These are phyloP conservation scores for Pempheris klunzingeri DNA, from an alignment of 2,797 vertebrate genomes.

Conservation along the genomic window DNA sequence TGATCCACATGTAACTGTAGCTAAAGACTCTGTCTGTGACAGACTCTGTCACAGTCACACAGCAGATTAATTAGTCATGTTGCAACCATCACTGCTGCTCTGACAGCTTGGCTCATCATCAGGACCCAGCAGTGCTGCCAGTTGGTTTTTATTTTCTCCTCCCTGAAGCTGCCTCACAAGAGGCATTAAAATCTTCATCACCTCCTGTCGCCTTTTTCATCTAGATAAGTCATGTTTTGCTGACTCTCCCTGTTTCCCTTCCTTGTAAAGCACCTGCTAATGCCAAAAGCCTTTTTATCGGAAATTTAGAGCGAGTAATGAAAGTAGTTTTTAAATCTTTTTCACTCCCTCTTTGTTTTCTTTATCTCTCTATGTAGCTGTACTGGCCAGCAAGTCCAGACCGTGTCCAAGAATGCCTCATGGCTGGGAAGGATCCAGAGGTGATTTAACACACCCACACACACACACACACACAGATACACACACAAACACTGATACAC, in stretches of 20 bases:
- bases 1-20: neutral
- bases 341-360: constrained; percentile 34
- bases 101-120: constrained; percentile 52
- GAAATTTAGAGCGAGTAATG: constrained; percentile 34
- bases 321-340: constrained; percentile 25
- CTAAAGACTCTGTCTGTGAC: constrained; percentile 6
- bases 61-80: constrained; percentile 36
- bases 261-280: constrained; percentile 49
- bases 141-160: constrained; percentile 54
- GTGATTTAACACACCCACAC: constrained; percentile 67
- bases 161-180: constrained; percentile 35
- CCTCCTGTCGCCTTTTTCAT: constrained; percentile 15
- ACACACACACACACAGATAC: constrained; percentile 17
- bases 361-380: constrained; percentile 72
- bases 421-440: constrained; percentile 88
- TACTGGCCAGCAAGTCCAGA: constrained; percentile 87
- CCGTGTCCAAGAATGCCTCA: constrained; percentile 87
- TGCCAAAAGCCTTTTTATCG: constrained; percentile 39
- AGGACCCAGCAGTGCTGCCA: constrained; percentile 26
- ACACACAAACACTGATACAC: constrained; percentile 32
- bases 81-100: constrained; percentile 38
- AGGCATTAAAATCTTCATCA: constrained; percentile 14
- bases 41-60: constrained; percentile 22
- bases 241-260: constrained; percentile 23
- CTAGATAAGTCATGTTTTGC: constrained; percentile 51